Evolutionary conservation across 2,797 vertebrate species (phyloP), one percentile per base, ranked within the genome.

Genomic region (Dendrocincla fuliginosa): DNA sequence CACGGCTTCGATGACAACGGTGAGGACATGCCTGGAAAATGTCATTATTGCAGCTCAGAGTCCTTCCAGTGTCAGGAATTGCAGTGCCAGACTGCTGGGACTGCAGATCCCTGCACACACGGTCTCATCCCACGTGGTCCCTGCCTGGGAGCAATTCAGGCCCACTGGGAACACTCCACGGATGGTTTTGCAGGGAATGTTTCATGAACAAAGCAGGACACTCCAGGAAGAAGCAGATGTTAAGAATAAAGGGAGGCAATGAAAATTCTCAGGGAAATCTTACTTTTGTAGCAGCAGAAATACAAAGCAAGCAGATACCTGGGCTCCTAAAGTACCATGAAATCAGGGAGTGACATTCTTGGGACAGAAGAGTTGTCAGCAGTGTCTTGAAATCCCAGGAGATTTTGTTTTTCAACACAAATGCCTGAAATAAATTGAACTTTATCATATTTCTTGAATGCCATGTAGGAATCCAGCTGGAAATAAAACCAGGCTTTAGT

Each of bases 1-100:
- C 99, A 99, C 0, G 99, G 99, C 77, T 99, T 99, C 67, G 99
- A 99, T 35, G 99, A 99, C 97, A 99, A 99, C 0, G 98, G 98
- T 98, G 96, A 97, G 89, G 32, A 71, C 39, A 73, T 13, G 14
- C 13, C 16, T 16, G 28, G 57, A 65, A 59, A 75, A 27, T 9
- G 10, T 15, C 13, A 1, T 24, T 61, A 41, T 65, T 75, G 33
- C 77, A 24, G 32, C 32, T 82, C 9, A n/a, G 53, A 32, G 13
- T 37, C 2, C 0, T 49, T 55, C 30, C 28, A 4, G 35, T 4
- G n/a, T 24, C 20, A 52, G 57, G 46, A 75, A 50, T 23, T 1
- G 1, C 25, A 59, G 23, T 9, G 25, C 5, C 35, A 5, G 9
- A 1, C n/a, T 37, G 6, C 46, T 16, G 83, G 20, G 65, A 15